These are phyloP conservation scores for Drosophila anomelani DNA, from an alignment of 2,888 invertebrate species.

Conservation along the genomic window DNA sequence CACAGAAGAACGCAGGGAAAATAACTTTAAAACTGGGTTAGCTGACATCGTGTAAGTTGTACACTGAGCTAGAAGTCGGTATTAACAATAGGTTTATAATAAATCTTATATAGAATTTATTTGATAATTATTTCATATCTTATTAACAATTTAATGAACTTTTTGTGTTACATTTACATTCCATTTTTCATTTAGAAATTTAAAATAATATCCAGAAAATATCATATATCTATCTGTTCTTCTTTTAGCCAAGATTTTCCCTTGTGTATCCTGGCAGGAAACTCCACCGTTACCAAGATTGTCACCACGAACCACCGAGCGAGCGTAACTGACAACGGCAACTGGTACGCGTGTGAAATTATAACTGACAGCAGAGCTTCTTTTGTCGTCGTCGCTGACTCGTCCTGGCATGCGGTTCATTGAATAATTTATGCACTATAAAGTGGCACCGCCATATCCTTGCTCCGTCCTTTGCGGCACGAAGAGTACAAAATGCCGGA, in stretches of 20 bases:
- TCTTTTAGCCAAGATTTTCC: background rate
- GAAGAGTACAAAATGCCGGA: background rate
- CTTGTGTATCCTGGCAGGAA: conserved; percentile 9
- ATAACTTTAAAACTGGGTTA: conserved; percentile 57
- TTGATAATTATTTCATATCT: too few species aligned
- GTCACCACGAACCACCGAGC: conserved; percentile 12
- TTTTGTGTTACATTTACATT: too few species aligned
- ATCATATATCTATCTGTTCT: background rate
- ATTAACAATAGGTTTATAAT: too few species aligned
- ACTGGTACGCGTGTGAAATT: conserved; percentile 57
- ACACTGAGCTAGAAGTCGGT: background rate
- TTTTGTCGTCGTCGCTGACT: conserved; percentile 50
- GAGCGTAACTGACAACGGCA: conserved; percentile 23
- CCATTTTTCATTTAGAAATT: too few species aligned
- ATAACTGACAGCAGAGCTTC: conserved; percentile 70
- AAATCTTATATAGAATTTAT: too few species aligned
- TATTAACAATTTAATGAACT: too few species aligned
- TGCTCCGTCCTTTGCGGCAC: background rate
- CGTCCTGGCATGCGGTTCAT: conserved; percentile 61
- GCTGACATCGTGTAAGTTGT: conserved; percentile 21
- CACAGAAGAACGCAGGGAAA: conserved; percentile 41
- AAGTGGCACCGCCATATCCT: conserved; percentile 51
- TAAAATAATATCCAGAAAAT: background rate
- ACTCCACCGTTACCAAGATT: conserved; percentile 14
- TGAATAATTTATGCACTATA: conserved; percentile 76